A percentile compares a stretch with the other conserved stretches of the same genome.
Evolutionary conservation across 2,888 invertebrate species (phyloP).

Genomic region (Pyrrhia umbra): DNA sequence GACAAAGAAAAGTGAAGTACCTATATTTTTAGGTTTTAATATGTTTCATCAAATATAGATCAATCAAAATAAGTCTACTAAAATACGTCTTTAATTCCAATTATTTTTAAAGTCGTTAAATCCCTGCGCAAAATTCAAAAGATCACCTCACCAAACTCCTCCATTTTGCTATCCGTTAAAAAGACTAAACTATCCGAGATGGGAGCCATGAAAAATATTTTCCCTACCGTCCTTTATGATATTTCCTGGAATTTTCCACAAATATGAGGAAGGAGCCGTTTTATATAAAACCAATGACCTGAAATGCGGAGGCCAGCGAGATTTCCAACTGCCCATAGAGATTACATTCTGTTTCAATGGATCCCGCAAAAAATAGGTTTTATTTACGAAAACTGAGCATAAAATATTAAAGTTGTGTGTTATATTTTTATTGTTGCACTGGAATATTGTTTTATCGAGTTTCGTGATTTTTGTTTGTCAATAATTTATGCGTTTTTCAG

Average conservation of each 20-base stretch:
- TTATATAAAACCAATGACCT: conserved; percentile 75
- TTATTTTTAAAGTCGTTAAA: conserved; percentile 1
- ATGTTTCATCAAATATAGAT: no score
- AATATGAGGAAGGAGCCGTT: conserved; percentile 66
- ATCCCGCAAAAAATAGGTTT: conserved; percentile 64
- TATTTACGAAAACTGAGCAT: conserved; percentile 52
- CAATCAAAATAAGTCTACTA: no score
- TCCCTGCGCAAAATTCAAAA: background rate
- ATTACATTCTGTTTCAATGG: conserved; percentile 72
- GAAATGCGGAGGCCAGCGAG: conserved; percentile 70
- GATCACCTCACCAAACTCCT: background rate
- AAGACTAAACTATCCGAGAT: conserved; percentile 27
- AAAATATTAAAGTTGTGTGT: conserved; percentile 50
- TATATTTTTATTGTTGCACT: conserved; percentile 50
- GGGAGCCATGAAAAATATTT: conserved; percentile 50
- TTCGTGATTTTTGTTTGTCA: conserved; percentile 17
- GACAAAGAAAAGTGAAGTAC: no score
- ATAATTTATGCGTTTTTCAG: conserved; percentile 23
- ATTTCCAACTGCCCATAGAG: conserved; percentile 65
- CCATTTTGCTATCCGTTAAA: conserved; percentile 26
- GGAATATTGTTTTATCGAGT: conserved; percentile 46
- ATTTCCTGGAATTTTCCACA: conserved; percentile 61
- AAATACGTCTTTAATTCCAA: background rate
- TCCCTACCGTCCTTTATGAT: conserved; percentile 30
- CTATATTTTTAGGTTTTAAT: no score